Evolutionary conservation across 2,113 vertebrate genomes (phyloP).

Genomic region (Festucalex cinctus): DNA sequence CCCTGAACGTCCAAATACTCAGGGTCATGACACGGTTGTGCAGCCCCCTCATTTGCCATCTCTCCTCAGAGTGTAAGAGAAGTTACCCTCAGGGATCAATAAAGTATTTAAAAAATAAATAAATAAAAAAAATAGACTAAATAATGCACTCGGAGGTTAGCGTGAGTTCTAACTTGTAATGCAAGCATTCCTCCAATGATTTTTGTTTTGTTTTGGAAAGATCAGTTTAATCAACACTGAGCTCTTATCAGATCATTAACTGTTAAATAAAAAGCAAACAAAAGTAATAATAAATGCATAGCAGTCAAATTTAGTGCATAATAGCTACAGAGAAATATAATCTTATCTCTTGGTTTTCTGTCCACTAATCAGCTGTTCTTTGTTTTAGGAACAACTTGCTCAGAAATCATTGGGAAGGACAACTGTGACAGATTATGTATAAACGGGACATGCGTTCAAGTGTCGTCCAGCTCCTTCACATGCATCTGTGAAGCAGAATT

Average conservation of each 20-base stretch:
- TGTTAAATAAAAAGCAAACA: slow-evolving; percentile 14
- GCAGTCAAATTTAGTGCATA: not conserved
- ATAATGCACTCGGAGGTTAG: not conserved
- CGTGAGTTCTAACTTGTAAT: not conserved
- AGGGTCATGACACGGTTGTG: not conserved
- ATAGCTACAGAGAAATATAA: not conserved
- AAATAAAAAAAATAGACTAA: not conserved
- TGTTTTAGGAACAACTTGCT: slow-evolving; percentile 76
- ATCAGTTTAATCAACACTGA: slow-evolving; percentile 12
- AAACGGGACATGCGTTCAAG: slow-evolving; percentile 68
- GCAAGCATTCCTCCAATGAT: not conserved
- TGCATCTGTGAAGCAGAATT: slow-evolving; percentile 70
- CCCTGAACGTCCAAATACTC: not conserved
- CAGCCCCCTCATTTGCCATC: not conserved
- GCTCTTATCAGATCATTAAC: slow-evolving; percentile 1
- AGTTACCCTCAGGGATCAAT: not conserved
- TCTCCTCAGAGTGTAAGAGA: not conserved
- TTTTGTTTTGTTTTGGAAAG: not conserved
- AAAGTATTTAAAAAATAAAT: not conserved
- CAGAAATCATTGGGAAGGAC: slow-evolving; percentile 70
- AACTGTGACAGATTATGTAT: slow-evolving; percentile 71
- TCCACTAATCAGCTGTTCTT: slow-evolving; percentile 17
- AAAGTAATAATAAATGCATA: slow-evolving; percentile 25
- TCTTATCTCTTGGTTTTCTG: not conserved
- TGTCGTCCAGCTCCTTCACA: slow-evolving; percentile 66